A percentile compares a stretch with the other conserved stretches of the same genome.
phyloP scores from a whole-genome alignment of 2,888 invertebrate species.

The Drosophila fungiperda region DNA sequence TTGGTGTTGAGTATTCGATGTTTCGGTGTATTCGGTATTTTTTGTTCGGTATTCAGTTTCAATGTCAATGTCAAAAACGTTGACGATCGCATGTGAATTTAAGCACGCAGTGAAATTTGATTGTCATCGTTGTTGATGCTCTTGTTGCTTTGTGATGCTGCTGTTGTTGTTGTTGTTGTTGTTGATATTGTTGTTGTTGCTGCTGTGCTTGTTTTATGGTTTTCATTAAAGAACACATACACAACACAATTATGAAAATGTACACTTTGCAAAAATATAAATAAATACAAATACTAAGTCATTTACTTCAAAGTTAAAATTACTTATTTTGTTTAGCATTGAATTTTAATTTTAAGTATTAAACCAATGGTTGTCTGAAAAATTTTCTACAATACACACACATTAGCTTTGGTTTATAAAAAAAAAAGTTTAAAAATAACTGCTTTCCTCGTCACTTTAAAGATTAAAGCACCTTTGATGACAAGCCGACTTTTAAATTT shows the following conservation, averaged over 20 bases:
- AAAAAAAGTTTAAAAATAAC: background rate
- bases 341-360: background rate
- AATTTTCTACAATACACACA: background rate
- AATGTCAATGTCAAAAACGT: slow-evolving; percentile 75
- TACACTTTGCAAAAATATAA: background rate
- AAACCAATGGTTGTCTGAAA: background rate
- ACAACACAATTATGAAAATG: background rate
- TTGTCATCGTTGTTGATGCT: slow-evolving; percentile 2
- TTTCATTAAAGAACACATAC: slow-evolving; percentile 35
- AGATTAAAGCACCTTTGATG: background rate
- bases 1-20: slow-evolving; percentile 28
- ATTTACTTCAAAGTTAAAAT: background rate
- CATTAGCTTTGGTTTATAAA: background rate
- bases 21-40: slow-evolving; percentile 12
- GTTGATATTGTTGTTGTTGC: slow-evolving; percentile 19
- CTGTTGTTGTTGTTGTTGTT: slow-evolving; percentile 25
- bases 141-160: background rate
- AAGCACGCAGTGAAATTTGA: slow-evolving; percentile 59
- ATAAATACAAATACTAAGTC: slow-evolving; percentile 5
- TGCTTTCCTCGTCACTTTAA: background rate
- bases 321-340: background rate
- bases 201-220: slow-evolving; percentile 27
- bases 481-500: background rate
- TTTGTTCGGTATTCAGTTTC: slow-evolving; percentile 57
- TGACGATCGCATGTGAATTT: slow-evolving; percentile 70